Conservation (phyloP, 2,888 invertebrate genomes). For the Scelioninae gen. 1 region DNA sequence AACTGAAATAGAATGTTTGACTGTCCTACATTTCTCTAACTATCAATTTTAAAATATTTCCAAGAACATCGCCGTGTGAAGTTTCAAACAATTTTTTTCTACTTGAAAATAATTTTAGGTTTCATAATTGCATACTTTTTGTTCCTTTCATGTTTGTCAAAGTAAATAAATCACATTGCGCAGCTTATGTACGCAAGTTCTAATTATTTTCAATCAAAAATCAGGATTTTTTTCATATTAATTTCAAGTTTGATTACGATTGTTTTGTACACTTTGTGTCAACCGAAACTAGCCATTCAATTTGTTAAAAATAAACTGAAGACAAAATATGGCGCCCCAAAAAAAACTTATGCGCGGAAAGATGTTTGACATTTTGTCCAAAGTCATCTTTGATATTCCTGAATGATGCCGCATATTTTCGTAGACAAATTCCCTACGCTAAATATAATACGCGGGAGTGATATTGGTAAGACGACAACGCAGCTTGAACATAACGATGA, state of each 20-base stretch:
- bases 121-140: too few species aligned
- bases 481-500: slow-evolving; percentile 38
- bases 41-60: background rate
- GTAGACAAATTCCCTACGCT: slow-evolving; percentile 61
- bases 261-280: too few species aligned
- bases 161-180: too few species aligned
- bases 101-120: too few species aligned
- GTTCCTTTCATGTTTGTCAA: too few species aligned
- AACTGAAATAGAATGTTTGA: slow-evolving; percentile 18
- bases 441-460: slow-evolving; percentile 53
- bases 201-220: too few species aligned
- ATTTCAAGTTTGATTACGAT: too few species aligned
- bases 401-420: slow-evolving; percentile 50
- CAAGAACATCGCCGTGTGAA: background rate
- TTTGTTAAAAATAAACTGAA: slow-evolving; percentile 25
- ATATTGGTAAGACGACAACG: slow-evolving; percentile 53
- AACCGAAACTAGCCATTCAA: background rate
- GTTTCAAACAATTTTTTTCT: too few species aligned
- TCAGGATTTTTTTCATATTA: too few species aligned
- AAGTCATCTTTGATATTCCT: slow-evolving; percentile 40
- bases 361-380: slow-evolving; percentile 21
- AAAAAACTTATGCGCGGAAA: slow-evolving; percentile 1
- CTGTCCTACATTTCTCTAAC: slow-evolving; percentile 10
- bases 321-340: slow-evolving; percentile 6
- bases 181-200: too few species aligned